Conservation (phyloP, 2,888 invertebrate species). For the Drosophila atripex region DNA sequence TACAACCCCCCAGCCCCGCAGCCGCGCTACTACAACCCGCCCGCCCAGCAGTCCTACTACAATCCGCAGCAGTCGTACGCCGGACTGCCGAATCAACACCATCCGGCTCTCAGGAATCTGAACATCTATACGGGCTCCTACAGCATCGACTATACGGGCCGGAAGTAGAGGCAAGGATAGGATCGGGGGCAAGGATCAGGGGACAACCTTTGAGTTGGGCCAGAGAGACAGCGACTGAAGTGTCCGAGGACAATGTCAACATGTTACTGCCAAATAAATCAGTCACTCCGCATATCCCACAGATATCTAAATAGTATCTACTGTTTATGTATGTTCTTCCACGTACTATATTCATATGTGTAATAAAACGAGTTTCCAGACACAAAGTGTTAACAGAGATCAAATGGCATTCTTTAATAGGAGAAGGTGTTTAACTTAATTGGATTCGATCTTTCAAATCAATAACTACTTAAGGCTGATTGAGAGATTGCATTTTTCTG, state of each 20-base stretch:
- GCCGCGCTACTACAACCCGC: slow-evolving; percentile 77
- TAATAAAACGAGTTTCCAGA: slow-evolving; percentile 44
- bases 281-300: slow-evolving; percentile 66
- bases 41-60: slow-evolving; percentile 78
- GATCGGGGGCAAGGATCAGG: slow-evolving; percentile 10
- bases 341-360: slow-evolving; percentile 31
- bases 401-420: slow-evolving; percentile 1
- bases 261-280: slow-evolving; percentile 76
- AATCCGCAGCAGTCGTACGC: slow-evolving; percentile 80
- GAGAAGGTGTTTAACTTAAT: not conserved
- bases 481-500: not conserved
- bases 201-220: slow-evolving; percentile 28
- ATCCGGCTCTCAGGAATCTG: slow-evolving; percentile 89
- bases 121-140: slow-evolving; percentile 91
- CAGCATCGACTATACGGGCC: slow-evolving; percentile 89
- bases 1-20: slow-evolving; percentile 81
- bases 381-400: slow-evolving; percentile 34
- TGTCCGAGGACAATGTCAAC: slow-evolving; percentile 69
- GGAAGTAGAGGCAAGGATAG: slow-evolving; percentile 75
- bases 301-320: slow-evolving; percentile 42
- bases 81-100: slow-evolving; percentile 87
- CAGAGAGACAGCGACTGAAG: slow-evolving; percentile 68
- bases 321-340: slow-evolving; percentile 42
- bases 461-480: not conserved
- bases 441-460: not conserved